These are phyloP conservation scores for Balaenoptera acutorostrata DNA, from an alignment of 2,113 vertebrate genomes.

Conservation along the genomic window DNA sequence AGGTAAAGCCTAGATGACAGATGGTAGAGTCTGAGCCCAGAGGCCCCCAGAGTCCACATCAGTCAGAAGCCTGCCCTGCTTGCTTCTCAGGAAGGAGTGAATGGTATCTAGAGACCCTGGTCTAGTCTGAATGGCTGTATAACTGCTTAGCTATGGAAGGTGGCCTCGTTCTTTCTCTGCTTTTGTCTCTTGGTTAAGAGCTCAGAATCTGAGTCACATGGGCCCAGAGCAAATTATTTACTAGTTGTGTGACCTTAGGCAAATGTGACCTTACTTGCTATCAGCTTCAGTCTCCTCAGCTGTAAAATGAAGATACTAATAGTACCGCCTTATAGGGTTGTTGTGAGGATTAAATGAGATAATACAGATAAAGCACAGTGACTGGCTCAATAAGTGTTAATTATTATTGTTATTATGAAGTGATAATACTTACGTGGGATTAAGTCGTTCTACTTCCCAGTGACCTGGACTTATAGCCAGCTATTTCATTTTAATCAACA, in stretches of 20 bases:
- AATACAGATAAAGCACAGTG: not conserved
- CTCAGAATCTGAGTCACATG: not conserved
- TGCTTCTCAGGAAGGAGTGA: not conserved
- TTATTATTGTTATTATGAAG: not conserved
- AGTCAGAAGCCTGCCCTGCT: not conserved
- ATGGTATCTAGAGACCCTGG: not conserved
- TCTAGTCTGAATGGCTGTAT: not conserved
- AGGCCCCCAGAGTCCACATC: not conserved
- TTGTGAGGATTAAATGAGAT: not conserved
- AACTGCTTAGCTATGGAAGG: not conserved
- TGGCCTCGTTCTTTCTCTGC: not conserved
- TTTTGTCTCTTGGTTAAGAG: not conserved
- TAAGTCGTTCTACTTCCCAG: not conserved
- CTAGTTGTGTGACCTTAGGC: not conserved
- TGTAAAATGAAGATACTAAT: not conserved
- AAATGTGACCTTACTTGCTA: not conserved
- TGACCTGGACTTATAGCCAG: not conserved
- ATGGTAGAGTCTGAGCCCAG: not conserved
- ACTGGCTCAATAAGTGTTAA: not conserved
- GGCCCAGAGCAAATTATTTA: not conserved
- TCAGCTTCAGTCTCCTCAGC: not conserved
- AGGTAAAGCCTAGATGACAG: not conserved
- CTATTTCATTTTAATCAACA: conserved; percentile 24
- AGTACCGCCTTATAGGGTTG: not conserved
- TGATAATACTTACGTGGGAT: not conserved